Evolutionary conservation across 2,113 vertebrate species (phyloP).

Genomic region (Tupaia chinensis): DNA sequence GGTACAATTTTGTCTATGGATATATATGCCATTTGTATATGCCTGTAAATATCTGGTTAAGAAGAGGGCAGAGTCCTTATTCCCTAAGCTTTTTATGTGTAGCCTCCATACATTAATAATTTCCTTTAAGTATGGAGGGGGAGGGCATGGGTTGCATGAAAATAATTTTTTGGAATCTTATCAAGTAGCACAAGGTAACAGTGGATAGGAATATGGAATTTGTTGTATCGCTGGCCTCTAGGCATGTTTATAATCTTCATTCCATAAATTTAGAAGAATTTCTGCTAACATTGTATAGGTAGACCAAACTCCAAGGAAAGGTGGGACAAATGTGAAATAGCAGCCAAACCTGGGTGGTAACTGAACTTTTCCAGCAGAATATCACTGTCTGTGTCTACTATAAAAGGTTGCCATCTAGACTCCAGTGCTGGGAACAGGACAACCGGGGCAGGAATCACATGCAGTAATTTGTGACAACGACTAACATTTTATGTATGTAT

Average conservation of each 20-base stretch:
- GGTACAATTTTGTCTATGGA: not conserved
- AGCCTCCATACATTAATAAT: not conserved
- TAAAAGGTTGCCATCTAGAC: not conserved
- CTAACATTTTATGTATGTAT: too few relatives aligned
- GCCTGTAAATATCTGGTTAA: not conserved
- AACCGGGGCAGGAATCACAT: not conserved
- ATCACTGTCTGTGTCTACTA: not conserved
- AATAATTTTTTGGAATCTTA: not conserved
- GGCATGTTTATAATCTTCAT: not conserved
- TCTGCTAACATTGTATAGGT: not conserved
- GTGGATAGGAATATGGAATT: not conserved
- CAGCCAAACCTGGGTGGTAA: accelerated
- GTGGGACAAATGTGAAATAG: not conserved
- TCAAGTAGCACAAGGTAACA: accelerated
- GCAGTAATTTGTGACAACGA: not conserved
- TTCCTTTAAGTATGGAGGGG: not conserved
- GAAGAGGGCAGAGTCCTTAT: not conserved
- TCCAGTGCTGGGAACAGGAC: accelerated
- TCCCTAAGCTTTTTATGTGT: not conserved
- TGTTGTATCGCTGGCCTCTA: not conserved
- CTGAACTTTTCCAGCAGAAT: not conserved
- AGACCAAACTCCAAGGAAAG: not conserved
- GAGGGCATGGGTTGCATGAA: accelerated
- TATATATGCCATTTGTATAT: not conserved
- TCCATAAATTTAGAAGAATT: not conserved